Evolutionary conservation across 2,888 invertebrate genomes (phyloP).

Genomic region (Ellobium chinense): DNA sequence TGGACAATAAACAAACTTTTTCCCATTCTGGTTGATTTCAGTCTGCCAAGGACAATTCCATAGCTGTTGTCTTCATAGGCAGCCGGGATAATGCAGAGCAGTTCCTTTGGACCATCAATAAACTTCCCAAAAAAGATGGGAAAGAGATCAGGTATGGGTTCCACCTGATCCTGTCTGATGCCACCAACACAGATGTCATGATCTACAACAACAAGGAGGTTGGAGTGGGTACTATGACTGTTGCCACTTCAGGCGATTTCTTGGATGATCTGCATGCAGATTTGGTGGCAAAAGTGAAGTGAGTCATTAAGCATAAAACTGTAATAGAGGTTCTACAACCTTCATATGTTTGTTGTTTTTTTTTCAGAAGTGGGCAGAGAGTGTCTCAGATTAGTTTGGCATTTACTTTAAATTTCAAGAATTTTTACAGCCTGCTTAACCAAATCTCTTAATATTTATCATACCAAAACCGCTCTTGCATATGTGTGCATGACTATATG

Average conservation of each 20-base stretch:
- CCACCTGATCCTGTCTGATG: slow-evolving; percentile 64
- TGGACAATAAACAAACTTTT: neutral
- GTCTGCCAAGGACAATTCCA: slow-evolving; percentile 36
- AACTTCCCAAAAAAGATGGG: neutral
- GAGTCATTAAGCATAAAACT: neutral
- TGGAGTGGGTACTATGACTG: slow-evolving; percentile 54
- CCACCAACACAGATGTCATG: slow-evolving; percentile 49
- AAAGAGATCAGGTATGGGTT: slow-evolving; percentile 46
- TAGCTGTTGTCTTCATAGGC: slow-evolving; percentile 68
- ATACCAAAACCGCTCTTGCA: too few relatives aligned
- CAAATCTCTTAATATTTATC: too few relatives aligned
- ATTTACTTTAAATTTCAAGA: neutral
- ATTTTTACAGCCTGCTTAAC: neutral
- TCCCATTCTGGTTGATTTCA: too few relatives aligned
- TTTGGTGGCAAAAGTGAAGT: slow-evolving; percentile 4
- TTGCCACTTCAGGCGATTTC: slow-evolving; percentile 49
- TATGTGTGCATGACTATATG: too few relatives aligned
- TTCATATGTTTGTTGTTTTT: too few relatives aligned
- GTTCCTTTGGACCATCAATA: slow-evolving; percentile 45
- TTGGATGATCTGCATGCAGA: slow-evolving; percentile 49
- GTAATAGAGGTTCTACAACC: too few relatives aligned
- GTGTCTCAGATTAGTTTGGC: neutral
- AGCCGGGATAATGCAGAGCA: slow-evolving; percentile 47
- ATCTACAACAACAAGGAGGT: slow-evolving; percentile 38
- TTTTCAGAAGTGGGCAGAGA: too few relatives aligned